Evolutionary conservation across 1,140 invertebrate genomes (phyloP).

Genomic region (Eriosoma lanigerum): DNA sequence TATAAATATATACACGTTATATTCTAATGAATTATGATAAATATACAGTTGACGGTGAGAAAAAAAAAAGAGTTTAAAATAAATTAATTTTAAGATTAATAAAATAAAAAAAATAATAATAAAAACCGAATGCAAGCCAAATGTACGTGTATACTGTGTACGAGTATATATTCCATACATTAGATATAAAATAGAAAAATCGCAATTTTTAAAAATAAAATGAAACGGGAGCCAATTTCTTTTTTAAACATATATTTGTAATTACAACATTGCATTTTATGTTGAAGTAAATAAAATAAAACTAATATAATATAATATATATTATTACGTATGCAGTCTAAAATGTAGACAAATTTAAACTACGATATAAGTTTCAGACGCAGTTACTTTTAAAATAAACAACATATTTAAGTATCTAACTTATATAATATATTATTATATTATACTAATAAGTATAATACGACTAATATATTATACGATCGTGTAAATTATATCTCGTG

Average conservation of each 20-base stretch:
- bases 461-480: too few species aligned
- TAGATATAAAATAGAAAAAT: constrained; percentile 19
- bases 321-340: constrained; percentile 2
- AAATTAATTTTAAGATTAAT: constrained; percentile 31
- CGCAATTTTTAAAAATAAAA: constrained; percentile 46
- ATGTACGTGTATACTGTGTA: constrained; percentile 29
- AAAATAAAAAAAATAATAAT: too few species aligned
- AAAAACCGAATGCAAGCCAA: constrained; percentile 44
- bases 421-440: constrained; percentile 24
- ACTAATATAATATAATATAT: too few species aligned
- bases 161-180: too few species aligned
- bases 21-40: too few species aligned
- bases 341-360: constrained; percentile 38
- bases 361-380: not conserved
- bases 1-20: too few species aligned
- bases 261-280: constrained; percentile 32
- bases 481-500: too few species aligned
- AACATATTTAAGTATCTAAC: constrained; percentile 19
- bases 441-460: not conserved
- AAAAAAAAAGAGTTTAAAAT: constrained; percentile 18
- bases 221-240: constrained; percentile 24
- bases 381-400: constrained; percentile 33
- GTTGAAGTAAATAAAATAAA: constrained; percentile 35
- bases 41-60: not conserved
- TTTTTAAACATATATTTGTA: constrained; percentile 21